These are phyloP conservation scores for Leontocebus nigricollis DNA, from an alignment of 2,797 vertebrate species.

Conservation along the genomic window DNA sequence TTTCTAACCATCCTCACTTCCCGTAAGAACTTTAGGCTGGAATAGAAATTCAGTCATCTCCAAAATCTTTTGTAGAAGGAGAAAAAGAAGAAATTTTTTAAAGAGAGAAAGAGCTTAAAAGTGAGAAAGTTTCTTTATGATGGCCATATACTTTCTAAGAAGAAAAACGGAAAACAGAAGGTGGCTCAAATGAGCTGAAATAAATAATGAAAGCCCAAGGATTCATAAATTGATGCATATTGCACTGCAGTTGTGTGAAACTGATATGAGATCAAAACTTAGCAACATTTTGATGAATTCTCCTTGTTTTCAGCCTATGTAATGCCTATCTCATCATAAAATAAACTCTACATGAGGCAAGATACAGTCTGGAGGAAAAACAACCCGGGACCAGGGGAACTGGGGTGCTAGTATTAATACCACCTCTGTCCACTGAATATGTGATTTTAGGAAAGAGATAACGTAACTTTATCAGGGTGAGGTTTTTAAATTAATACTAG, in stretches of 20 bases:
- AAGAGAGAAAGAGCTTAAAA: not conserved
- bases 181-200: not conserved
- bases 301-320: not conserved
- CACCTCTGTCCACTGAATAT: not conserved
- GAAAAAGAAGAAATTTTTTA: not conserved
- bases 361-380: not conserved
- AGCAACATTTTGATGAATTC: not conserved
- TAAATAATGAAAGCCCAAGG: not conserved
- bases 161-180: not conserved
- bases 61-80: conserved; percentile 16
- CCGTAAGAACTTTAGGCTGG: not conserved
- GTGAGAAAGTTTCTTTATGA: not conserved
- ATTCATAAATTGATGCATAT: not conserved
- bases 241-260: not conserved
- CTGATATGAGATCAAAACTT: not conserved
- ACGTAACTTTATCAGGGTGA: not conserved
- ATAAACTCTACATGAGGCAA: not conserved
- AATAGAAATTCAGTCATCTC: not conserved
- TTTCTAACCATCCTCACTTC: not conserved
- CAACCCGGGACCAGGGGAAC: not conserved
- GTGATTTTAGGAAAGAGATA: not conserved
- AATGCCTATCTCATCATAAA: not conserved
- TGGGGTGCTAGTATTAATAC: not conserved
- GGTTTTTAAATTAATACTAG: not conserved
- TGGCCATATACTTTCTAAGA: not conserved